phyloP scores from a whole-genome alignment of 2,113 vertebrate species.

The Lamprotornis superbus region DNA sequence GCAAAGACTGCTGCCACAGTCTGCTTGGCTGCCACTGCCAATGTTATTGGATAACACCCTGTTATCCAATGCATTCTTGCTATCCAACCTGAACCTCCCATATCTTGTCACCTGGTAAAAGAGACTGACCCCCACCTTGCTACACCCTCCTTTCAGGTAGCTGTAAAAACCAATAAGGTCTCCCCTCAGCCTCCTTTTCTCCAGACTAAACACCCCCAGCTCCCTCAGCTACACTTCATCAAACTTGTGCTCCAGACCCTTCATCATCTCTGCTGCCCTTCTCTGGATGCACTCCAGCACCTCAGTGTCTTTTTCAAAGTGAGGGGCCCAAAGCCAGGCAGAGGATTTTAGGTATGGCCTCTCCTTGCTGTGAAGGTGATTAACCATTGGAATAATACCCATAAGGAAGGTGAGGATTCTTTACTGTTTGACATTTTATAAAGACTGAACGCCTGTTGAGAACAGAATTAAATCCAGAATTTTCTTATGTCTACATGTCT shows the following conservation, averaged over 20 bases:
- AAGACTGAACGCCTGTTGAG: not conserved
- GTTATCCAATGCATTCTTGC: not conserved
- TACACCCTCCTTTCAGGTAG: not conserved
- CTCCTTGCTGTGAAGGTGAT: not conserved
- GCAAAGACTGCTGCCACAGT: not conserved
- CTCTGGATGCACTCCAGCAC: not conserved
- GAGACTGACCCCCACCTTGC: not conserved
- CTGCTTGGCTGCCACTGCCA: too few species aligned
- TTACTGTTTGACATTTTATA: not conserved
- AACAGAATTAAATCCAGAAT: not conserved
- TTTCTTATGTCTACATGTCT: not conserved
- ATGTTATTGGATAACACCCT: not conserved
- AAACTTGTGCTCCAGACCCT: not conserved
- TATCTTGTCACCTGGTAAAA: not conserved
- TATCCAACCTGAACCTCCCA: not conserved
- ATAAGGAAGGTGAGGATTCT: not conserved
- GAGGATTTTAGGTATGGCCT: not conserved
- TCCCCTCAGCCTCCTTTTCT: not conserved
- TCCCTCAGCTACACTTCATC: not conserved
- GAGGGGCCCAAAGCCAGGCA: not conserved
- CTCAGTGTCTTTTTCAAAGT: not conserved
- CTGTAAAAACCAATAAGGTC: not conserved
- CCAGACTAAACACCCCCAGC: not conserved
- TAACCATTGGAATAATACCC: not conserved
- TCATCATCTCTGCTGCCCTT: not conserved